A percentile compares a stretch with the other conserved stretches of the same genome.
phyloP scores from a whole-genome alignment of 2,113 vertebrate species.

The Abramis brama region DNA sequence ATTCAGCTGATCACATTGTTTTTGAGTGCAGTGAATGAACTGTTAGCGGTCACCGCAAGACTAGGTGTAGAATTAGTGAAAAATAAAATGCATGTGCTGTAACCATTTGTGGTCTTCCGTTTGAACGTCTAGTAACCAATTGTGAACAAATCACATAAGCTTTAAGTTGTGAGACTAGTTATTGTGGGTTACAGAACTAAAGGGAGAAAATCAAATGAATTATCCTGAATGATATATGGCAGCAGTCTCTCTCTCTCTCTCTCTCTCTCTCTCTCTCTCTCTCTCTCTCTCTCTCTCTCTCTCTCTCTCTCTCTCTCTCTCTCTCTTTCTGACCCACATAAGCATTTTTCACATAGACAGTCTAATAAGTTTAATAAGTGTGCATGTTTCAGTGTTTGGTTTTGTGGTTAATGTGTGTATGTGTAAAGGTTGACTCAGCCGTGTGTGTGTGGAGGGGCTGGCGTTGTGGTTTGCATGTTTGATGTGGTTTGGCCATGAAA shows the following conservation, averaged over 20 bases:
- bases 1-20: not conserved
- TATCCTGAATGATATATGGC: slow-evolving; percentile 2
- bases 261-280: slow-evolving; percentile 44
- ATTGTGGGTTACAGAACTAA: not conserved
- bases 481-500: slow-evolving; percentile 58
- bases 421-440: slow-evolving; percentile 39
- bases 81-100: not conserved
- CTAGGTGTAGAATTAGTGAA: not conserved
- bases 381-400: slow-evolving; percentile 50
- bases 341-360: slow-evolving; percentile 45
- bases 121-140: not conserved
- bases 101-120: not conserved
- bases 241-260: slow-evolving; percentile 31
- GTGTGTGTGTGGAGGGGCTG: slow-evolving; percentile 49
- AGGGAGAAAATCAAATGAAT: slow-evolving; percentile 30
- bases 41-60: not conserved
- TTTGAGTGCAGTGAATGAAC: not conserved
- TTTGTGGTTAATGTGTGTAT: slow-evolving; percentile 46
- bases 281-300: not conserved
- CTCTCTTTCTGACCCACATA: slow-evolving; percentile 37
- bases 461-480: slow-evolving; percentile 54
- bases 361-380: slow-evolving; percentile 51
- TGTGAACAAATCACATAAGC: slow-evolving; percentile 13
- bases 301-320: slow-evolving; percentile 36
- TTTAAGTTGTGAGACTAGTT: not conserved